Evolutionary conservation across 2,113 vertebrate genomes (phyloP).

Genomic region (Bambusicola thoracicus): DNA sequence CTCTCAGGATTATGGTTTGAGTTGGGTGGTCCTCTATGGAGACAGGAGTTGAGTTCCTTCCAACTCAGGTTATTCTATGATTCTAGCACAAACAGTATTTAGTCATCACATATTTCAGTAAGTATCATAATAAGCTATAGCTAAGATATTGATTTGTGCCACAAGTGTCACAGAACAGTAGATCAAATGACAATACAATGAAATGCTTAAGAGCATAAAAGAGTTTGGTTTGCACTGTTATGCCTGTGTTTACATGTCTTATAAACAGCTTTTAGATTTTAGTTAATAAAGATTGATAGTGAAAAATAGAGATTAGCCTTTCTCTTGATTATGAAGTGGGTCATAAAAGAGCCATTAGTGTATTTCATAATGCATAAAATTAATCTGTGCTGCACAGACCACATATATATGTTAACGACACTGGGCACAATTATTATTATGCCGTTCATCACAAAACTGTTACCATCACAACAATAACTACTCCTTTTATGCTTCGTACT

Average conservation of each 20-base stretch:
- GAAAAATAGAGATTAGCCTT: background rate
- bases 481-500: background rate
- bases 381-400: background rate
- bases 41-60: background rate
- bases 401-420: background rate
- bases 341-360: background rate
- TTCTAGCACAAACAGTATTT: background rate
- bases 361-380: conserved; percentile 15
- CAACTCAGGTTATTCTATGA: background rate
- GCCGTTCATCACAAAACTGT: background rate
- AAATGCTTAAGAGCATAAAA: background rate
- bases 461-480: background rate
- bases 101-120: background rate
- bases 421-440: background rate
- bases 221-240: background rate
- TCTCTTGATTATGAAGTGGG: background rate
- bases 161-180: background rate
- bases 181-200: background rate
- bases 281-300: background rate
- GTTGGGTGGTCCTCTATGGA: background rate
- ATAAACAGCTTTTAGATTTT: background rate
- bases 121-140: background rate
- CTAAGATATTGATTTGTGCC: background rate
- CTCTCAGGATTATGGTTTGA: background rate
- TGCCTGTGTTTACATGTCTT: background rate